A percentile compares a stretch with the other conserved stretches of the same genome.
These are phyloP conservation scores for Chiridota heheva DNA, from an alignment of 35 echinoderm and acorn worm species.

Conservation along the genomic window DNA sequence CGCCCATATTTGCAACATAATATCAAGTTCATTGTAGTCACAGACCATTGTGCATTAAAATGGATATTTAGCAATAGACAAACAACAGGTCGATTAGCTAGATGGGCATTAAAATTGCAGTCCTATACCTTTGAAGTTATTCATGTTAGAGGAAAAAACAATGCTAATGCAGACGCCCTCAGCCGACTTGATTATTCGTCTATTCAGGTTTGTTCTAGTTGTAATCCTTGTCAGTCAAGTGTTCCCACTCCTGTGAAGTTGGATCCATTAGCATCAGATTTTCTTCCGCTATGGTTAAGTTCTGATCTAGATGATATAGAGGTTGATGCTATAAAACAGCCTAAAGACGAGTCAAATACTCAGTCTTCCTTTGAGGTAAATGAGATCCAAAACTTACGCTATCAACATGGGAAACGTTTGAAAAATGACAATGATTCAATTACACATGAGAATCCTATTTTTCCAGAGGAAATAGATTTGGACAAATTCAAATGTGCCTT, in stretches of 20 bases:
- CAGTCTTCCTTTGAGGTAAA: neutral
- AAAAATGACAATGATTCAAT: neutral
- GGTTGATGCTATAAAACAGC: too few relatives aligned
- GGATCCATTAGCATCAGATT: neutral
- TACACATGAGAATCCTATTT: neutral
- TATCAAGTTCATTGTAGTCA: slow-evolving; percentile 21
- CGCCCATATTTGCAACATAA: slow-evolving; percentile 10
- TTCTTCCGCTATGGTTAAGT: neutral
- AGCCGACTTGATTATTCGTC: neutral
- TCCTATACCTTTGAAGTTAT: slow-evolving; percentile 21
- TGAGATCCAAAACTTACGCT: neutral
- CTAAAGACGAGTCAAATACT: too few relatives aligned
- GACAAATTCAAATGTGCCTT: neutral
- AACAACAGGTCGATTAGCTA: neutral
- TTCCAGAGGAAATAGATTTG: neutral
- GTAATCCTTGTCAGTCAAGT: neutral
- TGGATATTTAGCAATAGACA: slow-evolving; percentile 13
- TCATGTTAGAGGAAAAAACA: neutral
- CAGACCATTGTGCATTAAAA: slow-evolving; percentile 1
- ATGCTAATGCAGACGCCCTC: neutral
- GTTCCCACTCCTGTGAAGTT: too few relatives aligned
- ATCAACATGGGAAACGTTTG: neutral
- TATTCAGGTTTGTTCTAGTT: neutral
- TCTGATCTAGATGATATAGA: neutral
- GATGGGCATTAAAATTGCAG: neutral